Conservation (phyloP, 2,888 invertebrate species). For the Dolichopus griseipennis region DNA sequence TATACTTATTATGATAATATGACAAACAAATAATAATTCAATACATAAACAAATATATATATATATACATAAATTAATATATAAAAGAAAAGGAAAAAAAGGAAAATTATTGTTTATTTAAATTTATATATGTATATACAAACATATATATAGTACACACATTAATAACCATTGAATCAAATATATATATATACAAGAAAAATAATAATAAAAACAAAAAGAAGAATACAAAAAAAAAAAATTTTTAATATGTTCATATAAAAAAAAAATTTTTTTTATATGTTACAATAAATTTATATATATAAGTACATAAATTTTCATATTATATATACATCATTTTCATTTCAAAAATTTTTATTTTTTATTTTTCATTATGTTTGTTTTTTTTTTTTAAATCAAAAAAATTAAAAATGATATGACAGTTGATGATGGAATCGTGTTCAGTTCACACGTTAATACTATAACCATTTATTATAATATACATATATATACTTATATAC, state of each 20-base stretch:
- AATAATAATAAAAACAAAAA: too few species aligned
- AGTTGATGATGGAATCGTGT: slow-evolving; percentile 32
- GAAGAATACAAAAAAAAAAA: too few species aligned
- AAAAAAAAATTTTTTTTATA: neutral
- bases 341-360: neutral
- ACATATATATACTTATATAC: too few species aligned
- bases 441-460: slow-evolving; percentile 27
- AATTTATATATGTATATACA: too few species aligned
- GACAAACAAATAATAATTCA: neutral
- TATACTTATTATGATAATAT: neutral
- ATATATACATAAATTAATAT: neutral
- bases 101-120: too few species aligned
- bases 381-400: slow-evolving; percentile 4
- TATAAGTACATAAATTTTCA: slow-evolving; percentile 5
- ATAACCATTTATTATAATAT: too few species aligned
- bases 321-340: neutral
- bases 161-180: too few species aligned
- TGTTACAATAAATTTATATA: neutral
- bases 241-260: too few species aligned
- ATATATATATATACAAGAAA: too few species aligned
- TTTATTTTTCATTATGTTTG: slow-evolving; percentile 9
- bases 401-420: slow-evolving; percentile 26
- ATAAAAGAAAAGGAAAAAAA: too few species aligned
- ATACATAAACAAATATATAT: neutral
- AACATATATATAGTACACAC: too few species aligned